A percentile compares a stretch with the other conserved stretches of the same genome.
These are phyloP conservation scores for Watsonalla binaria DNA, from an alignment of 2,888 invertebrate genomes.

Conservation along the genomic window DNA sequence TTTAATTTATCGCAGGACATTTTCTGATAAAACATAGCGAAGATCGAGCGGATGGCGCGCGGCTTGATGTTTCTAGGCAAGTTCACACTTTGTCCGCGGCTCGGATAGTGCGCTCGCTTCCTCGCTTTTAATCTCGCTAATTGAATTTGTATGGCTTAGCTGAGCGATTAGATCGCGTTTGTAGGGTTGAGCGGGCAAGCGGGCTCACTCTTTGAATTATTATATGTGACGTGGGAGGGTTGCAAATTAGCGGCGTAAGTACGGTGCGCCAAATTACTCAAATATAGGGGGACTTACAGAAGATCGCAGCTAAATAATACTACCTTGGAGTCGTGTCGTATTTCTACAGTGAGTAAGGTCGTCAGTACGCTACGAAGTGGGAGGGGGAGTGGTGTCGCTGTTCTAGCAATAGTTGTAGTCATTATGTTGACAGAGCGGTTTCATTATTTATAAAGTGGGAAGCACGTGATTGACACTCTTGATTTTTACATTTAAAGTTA, in stretches of 20 bases:
- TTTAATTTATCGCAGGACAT: too few relatives aligned
- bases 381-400: not conserved
- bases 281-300: conserved; percentile 3
- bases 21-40: too few relatives aligned
- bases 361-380: too few relatives aligned
- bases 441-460: too few relatives aligned
- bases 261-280: conserved; percentile 20
- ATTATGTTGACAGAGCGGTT: too few relatives aligned
- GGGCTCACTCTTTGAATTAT: conserved; percentile 27
- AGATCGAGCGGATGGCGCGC: conserved; percentile 1
- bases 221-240: conserved; percentile 26
- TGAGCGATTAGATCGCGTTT: conserved; percentile 44
- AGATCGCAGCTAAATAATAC: too few relatives aligned
- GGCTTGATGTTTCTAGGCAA: conserved; percentile 13
- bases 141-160: conserved; percentile 52
- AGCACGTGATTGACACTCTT: too few relatives aligned
- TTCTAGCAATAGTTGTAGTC: too few relatives aligned
- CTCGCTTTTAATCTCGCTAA: conserved; percentile 33
- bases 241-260: conserved; percentile 20
- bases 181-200: conserved; percentile 29
- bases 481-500: too few relatives aligned
- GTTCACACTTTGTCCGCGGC: conserved; percentile 22
- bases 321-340: too few relatives aligned
- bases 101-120: conserved; percentile 9
- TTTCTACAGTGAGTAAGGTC: too few relatives aligned